Evolutionary conservation across 2,113 vertebrate genomes (phyloP), one percentile per base, ranked within the genome.

Genomic region (Coturnix japonica): DNA sequence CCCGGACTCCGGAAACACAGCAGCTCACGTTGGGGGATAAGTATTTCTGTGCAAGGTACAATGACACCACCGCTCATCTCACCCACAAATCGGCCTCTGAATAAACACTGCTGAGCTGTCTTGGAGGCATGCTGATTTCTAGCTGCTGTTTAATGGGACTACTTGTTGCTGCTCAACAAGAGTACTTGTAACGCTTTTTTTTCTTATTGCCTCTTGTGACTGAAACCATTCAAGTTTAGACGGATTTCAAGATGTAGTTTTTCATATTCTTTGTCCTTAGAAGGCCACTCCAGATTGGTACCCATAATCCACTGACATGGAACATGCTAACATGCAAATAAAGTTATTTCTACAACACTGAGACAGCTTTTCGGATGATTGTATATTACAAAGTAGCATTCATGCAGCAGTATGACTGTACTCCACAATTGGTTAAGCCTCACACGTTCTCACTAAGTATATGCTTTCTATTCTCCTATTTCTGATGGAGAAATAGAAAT

Each of bases 41-140:
- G 91, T 95, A 91, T 92, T 93, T 91, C 46, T 92, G 82, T 94
- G 65, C 85, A 65, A 21, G 87, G 82, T 89, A 94, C 90, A 97
- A 95, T 95, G 93, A 92, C 81, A 84, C 20, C 1, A 20, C 89
- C 2, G 31, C 59, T 92, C 89, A 85, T 93, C 83, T 94, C 43
- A 53, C 79, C 78, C 79, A 69, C 82, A 84, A 87, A 95, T 79
- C 43, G 3, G 66, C 66, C 72, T 90, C 90, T 84, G 65, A 95
- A 94, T 87, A 88, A 94, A 93, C 65, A 67, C 31, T 92, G 70
- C 73, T 39, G 82, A 69, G 81, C 53, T 94, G 66, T 91, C 89
- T 90, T 8, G 0, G 70, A 94, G 71, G 77, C 94, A 86, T 81
- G 90, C 91, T 91, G 94, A 93, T 96, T 95, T 90, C 91, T 35